Percentiles rank a stretch among this genome's conserved stretches.
These are phyloP conservation scores for Ctenochaetus hawaiiensis DNA, from an alignment of 2,797 vertebrate species.

Conservation along the genomic window DNA sequence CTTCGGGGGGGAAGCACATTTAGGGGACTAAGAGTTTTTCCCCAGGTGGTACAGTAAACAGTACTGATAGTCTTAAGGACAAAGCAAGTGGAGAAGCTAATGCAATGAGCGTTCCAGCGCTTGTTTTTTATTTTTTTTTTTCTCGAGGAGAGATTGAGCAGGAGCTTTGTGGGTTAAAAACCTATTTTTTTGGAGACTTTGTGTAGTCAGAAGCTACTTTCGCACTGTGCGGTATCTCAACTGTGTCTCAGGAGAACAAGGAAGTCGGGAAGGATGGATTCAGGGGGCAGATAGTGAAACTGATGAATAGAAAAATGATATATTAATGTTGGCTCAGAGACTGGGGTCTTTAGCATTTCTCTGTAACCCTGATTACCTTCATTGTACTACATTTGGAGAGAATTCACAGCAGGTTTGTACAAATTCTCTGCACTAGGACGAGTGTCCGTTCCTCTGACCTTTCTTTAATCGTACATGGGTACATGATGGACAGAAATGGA, in stretches of 20 bases:
- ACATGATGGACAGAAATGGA: slow-evolving; percentile 63
- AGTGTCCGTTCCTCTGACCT: slow-evolving; percentile 56
- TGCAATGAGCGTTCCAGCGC: slow-evolving; percentile 52
- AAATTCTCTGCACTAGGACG: slow-evolving; percentile 72
- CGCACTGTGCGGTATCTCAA: slow-evolving; percentile 51
- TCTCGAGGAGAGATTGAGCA: slow-evolving; percentile 50
- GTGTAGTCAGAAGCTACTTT: slow-evolving; percentile 46
- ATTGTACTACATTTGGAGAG: slow-evolving; percentile 72
- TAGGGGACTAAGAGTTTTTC: slow-evolving; percentile 59
- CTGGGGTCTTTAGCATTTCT: slow-evolving; percentile 60
- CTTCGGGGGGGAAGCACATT: slow-evolving; percentile 27
- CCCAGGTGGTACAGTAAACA: slow-evolving; percentile 66
- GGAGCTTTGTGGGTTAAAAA: slow-evolving; percentile 44
- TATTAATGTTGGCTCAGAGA: slow-evolving; percentile 51
- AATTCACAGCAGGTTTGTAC: slow-evolving; percentile 81
- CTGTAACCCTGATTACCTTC: slow-evolving; percentile 70
- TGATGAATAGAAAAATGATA: slow-evolving; percentile 40
- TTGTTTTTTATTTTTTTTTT: slow-evolving; percentile 46
- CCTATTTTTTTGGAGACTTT: slow-evolving; percentile 51
- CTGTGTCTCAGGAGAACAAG: slow-evolving; percentile 73
- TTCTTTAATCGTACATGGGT: slow-evolving; percentile 63
- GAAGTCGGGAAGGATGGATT: slow-evolving; percentile 44
- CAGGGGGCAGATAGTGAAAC: slow-evolving; percentile 37
- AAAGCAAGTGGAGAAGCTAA: slow-evolving; percentile 60
- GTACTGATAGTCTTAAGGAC: slow-evolving; percentile 76